Evolutionary conservation across 2,888 invertebrate genomes (phyloP).

Genomic region (Alcis repandata): DNA sequence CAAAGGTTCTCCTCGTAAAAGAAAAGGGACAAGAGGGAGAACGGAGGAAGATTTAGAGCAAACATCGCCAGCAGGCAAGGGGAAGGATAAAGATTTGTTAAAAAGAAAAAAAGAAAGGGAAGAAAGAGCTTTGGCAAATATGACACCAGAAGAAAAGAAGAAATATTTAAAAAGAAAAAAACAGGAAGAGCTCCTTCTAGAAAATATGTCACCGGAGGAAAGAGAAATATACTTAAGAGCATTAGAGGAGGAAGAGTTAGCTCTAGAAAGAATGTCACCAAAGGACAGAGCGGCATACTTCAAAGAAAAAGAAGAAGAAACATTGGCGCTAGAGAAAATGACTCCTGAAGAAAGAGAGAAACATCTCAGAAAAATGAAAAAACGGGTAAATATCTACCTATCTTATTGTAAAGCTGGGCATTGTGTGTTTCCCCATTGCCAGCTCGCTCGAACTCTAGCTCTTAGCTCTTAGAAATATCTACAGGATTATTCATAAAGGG

Average conservation of each 20-base stretch:
- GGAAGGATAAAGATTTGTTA: neutral
- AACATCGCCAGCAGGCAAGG: too few relatives aligned
- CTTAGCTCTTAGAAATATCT: too few relatives aligned
- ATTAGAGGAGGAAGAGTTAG: slow-evolving; percentile 16
- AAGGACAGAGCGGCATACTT: slow-evolving; percentile 27
- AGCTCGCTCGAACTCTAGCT: too few relatives aligned
- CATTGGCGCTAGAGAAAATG: neutral
- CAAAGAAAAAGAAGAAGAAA: slow-evolving; percentile 29
- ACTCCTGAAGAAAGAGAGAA: slow-evolving; percentile 19
- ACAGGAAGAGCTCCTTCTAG: slow-evolving; percentile 22
- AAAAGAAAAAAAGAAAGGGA: slow-evolving; percentile 25
- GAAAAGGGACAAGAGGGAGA: too few relatives aligned
- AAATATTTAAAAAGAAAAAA: slow-evolving; percentile 32
- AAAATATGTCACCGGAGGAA: slow-evolving; percentile 20
- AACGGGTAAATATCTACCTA: neutral
- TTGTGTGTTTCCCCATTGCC: too few relatives aligned
- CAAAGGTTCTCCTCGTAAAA: too few relatives aligned
- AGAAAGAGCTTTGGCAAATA: slow-evolving; percentile 33
- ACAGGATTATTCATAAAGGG: too few relatives aligned
- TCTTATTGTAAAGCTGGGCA: too few relatives aligned
- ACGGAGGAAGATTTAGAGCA: slow-evolving; percentile 12
- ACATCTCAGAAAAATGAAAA: slow-evolving; percentile 29
- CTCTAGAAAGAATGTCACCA: slow-evolving; percentile 3
- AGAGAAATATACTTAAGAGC: slow-evolving; percentile 32
- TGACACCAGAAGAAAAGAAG: slow-evolving; percentile 26